phyloP scores from a whole-genome alignment of 2,113 vertebrate species.

The Dicerorhinus sumatrensis region DNA sequence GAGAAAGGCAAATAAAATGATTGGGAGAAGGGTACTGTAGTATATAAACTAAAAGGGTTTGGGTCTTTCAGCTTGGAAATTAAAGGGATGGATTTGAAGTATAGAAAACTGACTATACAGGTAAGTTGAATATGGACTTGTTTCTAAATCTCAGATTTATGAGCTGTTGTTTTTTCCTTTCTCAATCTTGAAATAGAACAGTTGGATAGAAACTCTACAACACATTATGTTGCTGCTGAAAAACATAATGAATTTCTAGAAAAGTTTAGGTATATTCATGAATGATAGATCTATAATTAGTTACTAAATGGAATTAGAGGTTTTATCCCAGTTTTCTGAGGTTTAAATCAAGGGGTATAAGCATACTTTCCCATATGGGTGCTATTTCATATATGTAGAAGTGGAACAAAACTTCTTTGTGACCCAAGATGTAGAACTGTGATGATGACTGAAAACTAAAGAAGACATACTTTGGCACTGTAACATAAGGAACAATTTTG shows the following conservation, averaged over 20 bases:
- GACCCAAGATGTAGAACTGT: not conserved
- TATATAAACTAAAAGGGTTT: not conserved
- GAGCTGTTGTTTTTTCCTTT: not conserved
- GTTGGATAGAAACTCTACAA: not conserved
- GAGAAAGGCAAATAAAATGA: constrained; percentile 24
- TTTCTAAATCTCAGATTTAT: not conserved
- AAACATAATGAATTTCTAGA: constrained; percentile 7
- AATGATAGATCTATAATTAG: not conserved
- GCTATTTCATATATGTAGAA: not conserved
- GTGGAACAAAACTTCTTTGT: not conserved
- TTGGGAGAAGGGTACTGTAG: not conserved
- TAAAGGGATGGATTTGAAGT: not conserved
- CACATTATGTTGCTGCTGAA: constrained; percentile 22
- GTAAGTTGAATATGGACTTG: not conserved
- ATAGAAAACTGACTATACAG: not conserved
- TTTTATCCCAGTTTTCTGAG: constrained; percentile 1
- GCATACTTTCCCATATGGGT: not conserved
- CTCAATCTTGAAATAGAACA: not conserved
- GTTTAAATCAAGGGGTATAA: not conserved
- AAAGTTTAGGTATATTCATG: constrained; percentile 11
- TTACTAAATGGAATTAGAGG: not conserved
- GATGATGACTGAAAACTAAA: not conserved
- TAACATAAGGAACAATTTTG: not conserved
- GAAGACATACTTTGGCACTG: not conserved
- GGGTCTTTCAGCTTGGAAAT: not conserved